Evolutionary conservation across 2,888 invertebrate species (phyloP), one percentile per base, ranked within the genome.

Genomic region (Lasius platythorax): DNA sequence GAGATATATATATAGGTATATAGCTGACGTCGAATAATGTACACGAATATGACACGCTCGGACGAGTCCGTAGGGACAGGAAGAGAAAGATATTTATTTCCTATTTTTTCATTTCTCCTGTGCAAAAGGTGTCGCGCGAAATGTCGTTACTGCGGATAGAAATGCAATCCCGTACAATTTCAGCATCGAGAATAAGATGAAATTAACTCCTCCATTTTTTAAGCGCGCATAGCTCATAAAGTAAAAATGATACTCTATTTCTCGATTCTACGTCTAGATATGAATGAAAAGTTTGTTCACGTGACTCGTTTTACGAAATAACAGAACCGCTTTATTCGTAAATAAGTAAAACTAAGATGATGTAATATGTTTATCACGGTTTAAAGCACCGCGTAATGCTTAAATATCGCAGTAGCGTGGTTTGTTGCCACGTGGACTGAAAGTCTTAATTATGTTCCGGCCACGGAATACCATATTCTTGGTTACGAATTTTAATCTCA

Each of bases 351-450:
- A 43, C 30, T 33, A 46, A 46, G 6, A 43, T 2, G 37, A 3
- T 12, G 43, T 43, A 70, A 79, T 72, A 23, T 43, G 58, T 43
- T 53, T 70, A 56, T n/a, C 56, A 46, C 33, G 61, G 61, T 61
- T 28, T 81, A 61, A 81, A 72, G 33, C 23, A 61, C 61, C 79
- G 74, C 73, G 46, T 46, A 46, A 58, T 61, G 73, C 79, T 81
- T 81, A 73, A 73, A 73, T 67, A 61, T 73, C 28, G 74, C 74
- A 73, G 74, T 61, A 37, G 46, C 46, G 61, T 53, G 50, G 50
- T 63, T 73, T 81, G 74, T 81, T 73, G 73, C 73, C 61, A 28
- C 46, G 28, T 18, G 12, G 33, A 61, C 79, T 46, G 18, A 81
- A 61, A 73, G 61, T 46, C 61, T 81, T 73, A 81, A 73, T 79